Conservation (phyloP, 2,113 vertebrate species). For the Sminthopsis crassicaudata region DNA sequence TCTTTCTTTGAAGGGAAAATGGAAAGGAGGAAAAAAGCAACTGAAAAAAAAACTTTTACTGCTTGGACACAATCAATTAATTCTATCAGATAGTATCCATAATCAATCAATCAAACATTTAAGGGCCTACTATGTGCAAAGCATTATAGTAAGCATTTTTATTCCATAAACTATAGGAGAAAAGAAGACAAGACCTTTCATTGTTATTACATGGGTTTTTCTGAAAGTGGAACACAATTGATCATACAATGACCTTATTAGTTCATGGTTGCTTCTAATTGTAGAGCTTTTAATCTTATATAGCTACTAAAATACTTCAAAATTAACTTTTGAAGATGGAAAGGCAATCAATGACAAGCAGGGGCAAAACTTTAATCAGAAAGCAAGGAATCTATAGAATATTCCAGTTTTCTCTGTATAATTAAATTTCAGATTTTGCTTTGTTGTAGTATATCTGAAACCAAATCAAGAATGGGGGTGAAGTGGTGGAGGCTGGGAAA, state of each 20-base stretch:
- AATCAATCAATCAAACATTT: neutral
- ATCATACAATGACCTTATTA: neutral
- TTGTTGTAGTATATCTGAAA: neutral
- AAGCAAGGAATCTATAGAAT: neutral
- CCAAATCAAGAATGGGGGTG: neutral
- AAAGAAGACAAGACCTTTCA: slow-evolving; percentile 33
- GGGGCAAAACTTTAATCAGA: neutral
- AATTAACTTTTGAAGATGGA: slow-evolving; percentile 34
- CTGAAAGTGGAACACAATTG: slow-evolving; percentile 11
- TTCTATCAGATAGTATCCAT: neutral
- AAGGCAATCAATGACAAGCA: neutral
- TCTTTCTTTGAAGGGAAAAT: neutral
- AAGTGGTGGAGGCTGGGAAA: neutral
- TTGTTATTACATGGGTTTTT: slow-evolving; percentile 39
- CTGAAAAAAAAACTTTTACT: neutral
- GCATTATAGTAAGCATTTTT: neutral
- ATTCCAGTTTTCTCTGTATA: neutral
- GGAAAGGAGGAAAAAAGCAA: neutral
- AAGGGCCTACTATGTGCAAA: neutral
- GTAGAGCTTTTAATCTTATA: neutral
- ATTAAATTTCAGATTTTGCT: slow-evolving; percentile 9
- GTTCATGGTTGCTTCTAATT: neutral
- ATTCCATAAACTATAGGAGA: neutral
- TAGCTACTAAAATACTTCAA: slow-evolving; percentile 21
- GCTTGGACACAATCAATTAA: neutral